These are phyloP conservation scores for Ptychoptera contaminata DNA, from an alignment of 2,888 invertebrate species.

Conservation along the genomic window DNA sequence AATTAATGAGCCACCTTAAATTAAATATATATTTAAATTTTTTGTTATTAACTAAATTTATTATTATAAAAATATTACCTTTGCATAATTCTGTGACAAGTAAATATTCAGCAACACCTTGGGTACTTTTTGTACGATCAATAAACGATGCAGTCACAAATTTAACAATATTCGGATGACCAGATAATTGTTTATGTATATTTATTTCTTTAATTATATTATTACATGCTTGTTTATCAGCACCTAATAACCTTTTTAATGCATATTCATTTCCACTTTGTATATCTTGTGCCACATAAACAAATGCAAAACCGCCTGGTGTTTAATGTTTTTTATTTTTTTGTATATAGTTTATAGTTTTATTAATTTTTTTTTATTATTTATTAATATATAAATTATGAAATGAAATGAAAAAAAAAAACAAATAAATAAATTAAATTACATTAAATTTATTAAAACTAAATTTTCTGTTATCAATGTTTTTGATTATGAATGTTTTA, in stretches of 20 bases:
- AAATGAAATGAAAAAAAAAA: no score
- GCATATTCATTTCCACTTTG: slow-evolving; percentile 79
- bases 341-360: no score
- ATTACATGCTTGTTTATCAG: slow-evolving; percentile 65
- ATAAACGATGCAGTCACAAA: slow-evolving; percentile 73
- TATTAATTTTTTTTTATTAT: no score
- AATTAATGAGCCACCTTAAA: slow-evolving; percentile 25
- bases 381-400: no score
- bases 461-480: no score
- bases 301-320: slow-evolving; percentile 90
- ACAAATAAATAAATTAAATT: no score
- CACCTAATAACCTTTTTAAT: slow-evolving; percentile 73
- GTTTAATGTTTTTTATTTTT: no score
- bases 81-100: slow-evolving; percentile 85
- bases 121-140: slow-evolving; percentile 60
- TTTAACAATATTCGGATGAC: slow-evolving; percentile 83
- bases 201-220: slow-evolving; percentile 71
- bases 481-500: no score
- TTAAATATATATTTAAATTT: no score
- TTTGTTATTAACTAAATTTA: no score
- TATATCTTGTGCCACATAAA: slow-evolving; percentile 85
- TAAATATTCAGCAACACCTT: slow-evolving; percentile 79
- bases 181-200: slow-evolving; percentile 71
- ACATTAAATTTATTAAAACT: no score
- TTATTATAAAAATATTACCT: no score